A percentile compares a stretch with the other conserved stretches of the same genome.
Conservation (phyloP, 2,113 vertebrate species). For the Ptyas mucosa region DNA sequence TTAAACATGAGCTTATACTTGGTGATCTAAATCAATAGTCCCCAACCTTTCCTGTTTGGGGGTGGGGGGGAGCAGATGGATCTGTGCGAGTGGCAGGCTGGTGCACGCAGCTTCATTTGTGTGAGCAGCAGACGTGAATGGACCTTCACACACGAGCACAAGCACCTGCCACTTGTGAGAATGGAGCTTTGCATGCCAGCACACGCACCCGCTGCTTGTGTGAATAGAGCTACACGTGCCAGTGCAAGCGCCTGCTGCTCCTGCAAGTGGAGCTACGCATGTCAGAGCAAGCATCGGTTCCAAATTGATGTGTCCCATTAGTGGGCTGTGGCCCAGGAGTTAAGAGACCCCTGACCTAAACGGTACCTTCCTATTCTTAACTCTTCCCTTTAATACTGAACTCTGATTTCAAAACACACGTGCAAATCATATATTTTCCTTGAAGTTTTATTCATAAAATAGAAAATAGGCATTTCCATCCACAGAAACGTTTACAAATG, state of each 20-base stretch:
- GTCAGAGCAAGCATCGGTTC: not conserved
- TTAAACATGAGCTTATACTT: not conserved
- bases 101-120: too few species aligned
- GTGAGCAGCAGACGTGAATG: too few species aligned
- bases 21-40: not conserved
- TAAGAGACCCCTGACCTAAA: not conserved
- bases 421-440: not conserved
- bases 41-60: not conserved
- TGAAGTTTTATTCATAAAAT: conserved; percentile 37
- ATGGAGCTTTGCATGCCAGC: too few species aligned
- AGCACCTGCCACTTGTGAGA: too few species aligned
- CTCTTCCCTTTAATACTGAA: not conserved
- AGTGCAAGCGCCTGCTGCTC: not conserved
- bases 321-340: not conserved
- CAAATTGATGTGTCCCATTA: not conserved
- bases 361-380: not conserved
- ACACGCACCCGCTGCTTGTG: too few species aligned
- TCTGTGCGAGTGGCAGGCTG: too few species aligned
- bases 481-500: conserved; percentile 29
- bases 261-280: not conserved
- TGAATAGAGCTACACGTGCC: not conserved
- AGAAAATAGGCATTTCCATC: conserved; percentile 32
- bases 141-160: too few species aligned
- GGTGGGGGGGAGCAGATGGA: too few species aligned
- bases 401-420: not conserved